phyloP scores from a whole-genome alignment of 2,113 vertebrate genomes.

The Irena cyanogastra region DNA sequence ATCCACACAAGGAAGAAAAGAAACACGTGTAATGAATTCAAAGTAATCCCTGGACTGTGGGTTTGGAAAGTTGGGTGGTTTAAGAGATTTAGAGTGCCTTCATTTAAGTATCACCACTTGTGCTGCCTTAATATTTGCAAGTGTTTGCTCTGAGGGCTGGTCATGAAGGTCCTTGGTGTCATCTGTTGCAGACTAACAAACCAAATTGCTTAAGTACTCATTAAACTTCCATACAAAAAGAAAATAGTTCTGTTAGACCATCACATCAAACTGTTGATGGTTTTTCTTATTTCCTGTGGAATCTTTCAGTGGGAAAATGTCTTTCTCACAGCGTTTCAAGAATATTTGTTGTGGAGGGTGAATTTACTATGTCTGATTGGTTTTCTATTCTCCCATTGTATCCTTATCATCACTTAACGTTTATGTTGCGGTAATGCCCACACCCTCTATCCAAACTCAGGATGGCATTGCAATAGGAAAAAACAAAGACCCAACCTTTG shows the following conservation, averaged over 20 bases:
- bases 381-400: neutral
- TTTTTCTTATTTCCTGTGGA: slow-evolving; percentile 7
- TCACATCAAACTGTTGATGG: neutral
- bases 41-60: no score
- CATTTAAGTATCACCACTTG: neutral
- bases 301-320: neutral
- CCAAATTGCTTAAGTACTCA: neutral
- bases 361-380: neutral
- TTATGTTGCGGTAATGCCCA: neutral
- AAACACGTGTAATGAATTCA: no score
- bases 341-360: neutral
- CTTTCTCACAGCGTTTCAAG: neutral
- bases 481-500: neutral
- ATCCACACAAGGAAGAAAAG: no score
- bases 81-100: neutral
- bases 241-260: neutral
- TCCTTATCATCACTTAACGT: neutral
- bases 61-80: no score
- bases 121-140: neutral
- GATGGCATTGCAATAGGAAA: neutral
- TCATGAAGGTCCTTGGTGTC: neutral
- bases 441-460: neutral
- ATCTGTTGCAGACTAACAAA: neutral
- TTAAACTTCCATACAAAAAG: neutral
- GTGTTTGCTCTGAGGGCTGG: neutral